Evolutionary conservation across 2,888 invertebrate species (phyloP).

Genomic region (Torymus texanus): DNA sequence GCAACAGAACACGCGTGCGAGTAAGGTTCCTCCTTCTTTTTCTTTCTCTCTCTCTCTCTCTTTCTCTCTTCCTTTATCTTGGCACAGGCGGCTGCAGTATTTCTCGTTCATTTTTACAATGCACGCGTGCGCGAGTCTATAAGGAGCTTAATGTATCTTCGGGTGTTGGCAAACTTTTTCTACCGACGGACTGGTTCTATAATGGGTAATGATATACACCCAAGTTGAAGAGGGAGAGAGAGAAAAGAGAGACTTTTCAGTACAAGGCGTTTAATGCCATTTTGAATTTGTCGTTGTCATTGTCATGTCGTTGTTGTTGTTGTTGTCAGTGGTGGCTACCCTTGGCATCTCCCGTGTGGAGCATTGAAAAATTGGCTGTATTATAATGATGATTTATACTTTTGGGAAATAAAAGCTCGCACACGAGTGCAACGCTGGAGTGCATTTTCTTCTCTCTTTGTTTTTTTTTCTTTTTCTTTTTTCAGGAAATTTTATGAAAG

Average conservation of each 20-base stretch:
- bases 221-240: background rate
- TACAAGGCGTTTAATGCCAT: conserved; percentile 45
- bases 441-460: conserved; percentile 9
- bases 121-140: background rate
- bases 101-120: conserved; percentile 42
- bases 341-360: no score
- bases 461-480: conserved; percentile 18
- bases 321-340: no score
- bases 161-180: conserved; percentile 49
- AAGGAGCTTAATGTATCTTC: conserved; percentile 33
- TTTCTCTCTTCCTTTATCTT: background rate
- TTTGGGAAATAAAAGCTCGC: conserved; percentile 30
- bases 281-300: conserved; percentile 48
- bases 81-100: no score
- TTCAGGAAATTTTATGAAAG: conserved; percentile 51
- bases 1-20: no score
- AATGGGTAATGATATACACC: conserved; percentile 4
- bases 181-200: conserved; percentile 37
- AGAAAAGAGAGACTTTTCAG: conserved; percentile 13
- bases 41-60: background rate
- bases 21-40: conserved; percentile 7
- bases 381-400: conserved; percentile 48
- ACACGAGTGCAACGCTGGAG: background rate
- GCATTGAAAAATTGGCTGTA: conserved; percentile 35
- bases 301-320: conserved; percentile 16